phyloP scores from a whole-genome alignment of 2,888 invertebrate genomes.

The Limnephilus lunatus region DNA sequence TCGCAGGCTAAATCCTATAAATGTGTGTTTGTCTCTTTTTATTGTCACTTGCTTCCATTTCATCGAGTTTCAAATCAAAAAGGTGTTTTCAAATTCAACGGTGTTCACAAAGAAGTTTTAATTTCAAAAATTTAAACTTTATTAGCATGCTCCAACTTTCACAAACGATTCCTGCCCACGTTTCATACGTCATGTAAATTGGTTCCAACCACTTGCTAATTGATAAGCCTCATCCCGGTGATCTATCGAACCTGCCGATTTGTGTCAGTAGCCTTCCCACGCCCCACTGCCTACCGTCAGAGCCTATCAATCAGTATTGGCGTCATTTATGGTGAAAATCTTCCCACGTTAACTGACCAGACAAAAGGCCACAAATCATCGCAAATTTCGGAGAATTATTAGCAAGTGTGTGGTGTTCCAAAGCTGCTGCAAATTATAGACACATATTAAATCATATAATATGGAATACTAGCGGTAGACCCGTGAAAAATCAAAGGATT shows the following conservation, averaged over 20 bases:
- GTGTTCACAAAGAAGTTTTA: too few relatives aligned
- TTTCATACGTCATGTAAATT: too few relatives aligned
- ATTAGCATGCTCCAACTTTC: too few relatives aligned
- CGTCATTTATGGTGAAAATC: not conserved
- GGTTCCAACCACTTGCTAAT: not conserved
- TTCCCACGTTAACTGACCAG: not conserved
- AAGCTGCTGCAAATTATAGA: not conserved
- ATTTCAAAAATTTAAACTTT: too few relatives aligned
- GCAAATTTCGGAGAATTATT: not conserved
- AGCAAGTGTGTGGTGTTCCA: not conserved
- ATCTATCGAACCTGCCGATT: not conserved
- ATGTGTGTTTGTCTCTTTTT: too few relatives aligned
- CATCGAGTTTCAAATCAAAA: too few relatives aligned
- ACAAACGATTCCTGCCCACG: not conserved
- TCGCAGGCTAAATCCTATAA: too few relatives aligned
- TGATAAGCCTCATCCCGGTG: not conserved
- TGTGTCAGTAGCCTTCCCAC: not conserved
- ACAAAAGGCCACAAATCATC: not conserved
- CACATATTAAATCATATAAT: not conserved
- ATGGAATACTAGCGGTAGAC: too few relatives aligned
- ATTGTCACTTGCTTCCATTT: too few relatives aligned
- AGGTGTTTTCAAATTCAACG: too few relatives aligned
- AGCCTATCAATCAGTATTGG: not conserved
- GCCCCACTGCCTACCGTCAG: not conserved
- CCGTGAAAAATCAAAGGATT: too few relatives aligned